Evolutionary conservation across 1,140 invertebrate genomes (phyloP), one percentile per base, ranked within the genome.

Genomic region (Apis florea): DNA sequence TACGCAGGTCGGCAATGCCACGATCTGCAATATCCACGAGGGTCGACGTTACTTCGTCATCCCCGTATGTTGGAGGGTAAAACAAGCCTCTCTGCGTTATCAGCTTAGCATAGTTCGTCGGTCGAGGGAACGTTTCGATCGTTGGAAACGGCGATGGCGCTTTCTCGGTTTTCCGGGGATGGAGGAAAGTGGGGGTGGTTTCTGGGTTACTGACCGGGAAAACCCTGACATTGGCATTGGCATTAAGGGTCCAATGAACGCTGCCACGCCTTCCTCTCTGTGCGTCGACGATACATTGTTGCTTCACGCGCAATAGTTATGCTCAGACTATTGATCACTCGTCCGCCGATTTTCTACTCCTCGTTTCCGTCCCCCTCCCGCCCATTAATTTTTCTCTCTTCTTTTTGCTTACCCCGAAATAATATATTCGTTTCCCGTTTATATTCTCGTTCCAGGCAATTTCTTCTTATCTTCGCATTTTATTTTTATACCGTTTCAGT

Each of bases 141-240:
- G n/a, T n/a, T n/a, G 24, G 15, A 15, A 2, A 3, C 31, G 31
- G 31, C 53, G 67, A 85, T 84, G 59, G 31, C 69, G 53, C 15
- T 58, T 15, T 26, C 12, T 19, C 13, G 10, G 40, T 24, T 49
- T 72, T 75, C 56, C n/a, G 10, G 0, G 26, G 15, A 19, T 10
- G 26, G 26, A 49, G 26, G 26, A 49, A 63, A 24, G 67, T 69
- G 74, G 59, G 19, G 63, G 77, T 81, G 63, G 77, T 81, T 70
- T 77, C 69, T 77, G 72, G 87, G 86, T 90, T 85, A 83, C 71
- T 85, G 88, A 83, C 85, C 88, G 85, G 82, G 75, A 89, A 90
- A 90, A 87, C 90, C 85, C 89, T 92, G 91, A 92, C 91, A 92
- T 92, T 92, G 91, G 91, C 91, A 92, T 91, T 92, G 91, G 89